Evolutionary conservation across 2,113 vertebrate species (phyloP).

Genomic region (Callospermophilus lateralis): DNA sequence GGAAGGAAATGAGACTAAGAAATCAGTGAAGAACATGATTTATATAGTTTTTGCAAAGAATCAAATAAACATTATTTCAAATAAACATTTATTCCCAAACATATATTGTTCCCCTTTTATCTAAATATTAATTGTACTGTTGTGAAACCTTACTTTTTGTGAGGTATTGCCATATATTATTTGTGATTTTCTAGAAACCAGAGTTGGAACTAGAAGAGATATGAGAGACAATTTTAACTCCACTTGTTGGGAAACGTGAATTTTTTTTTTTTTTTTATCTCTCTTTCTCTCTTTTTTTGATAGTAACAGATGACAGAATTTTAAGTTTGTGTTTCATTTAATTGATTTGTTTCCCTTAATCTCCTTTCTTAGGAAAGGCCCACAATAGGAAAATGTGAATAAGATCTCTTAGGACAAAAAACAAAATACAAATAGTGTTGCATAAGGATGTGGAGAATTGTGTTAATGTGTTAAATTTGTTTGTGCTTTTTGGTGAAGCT

Average conservation of each 20-base stretch:
- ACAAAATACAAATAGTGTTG: not conserved
- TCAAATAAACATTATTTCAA: conserved; percentile 27
- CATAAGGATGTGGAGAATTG: not conserved
- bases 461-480: not conserved
- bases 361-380: not conserved
- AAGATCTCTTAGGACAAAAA: conserved; percentile 22
- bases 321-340: conserved; percentile 56
- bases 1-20: conserved; percentile 49
- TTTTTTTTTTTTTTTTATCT: not conserved
- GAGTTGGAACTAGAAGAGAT: not conserved
- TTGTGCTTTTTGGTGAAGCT: not conserved
- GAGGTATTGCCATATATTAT: not conserved
- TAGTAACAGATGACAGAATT: conserved; percentile 16
- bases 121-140: not conserved
- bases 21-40: not conserved
- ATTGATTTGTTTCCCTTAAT: conserved; percentile 51
- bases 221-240: not conserved
- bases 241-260: not conserved
- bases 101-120: not conserved
- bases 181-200: not conserved
- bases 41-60: not conserved
- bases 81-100: conserved; percentile 32
- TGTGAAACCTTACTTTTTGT: not conserved
- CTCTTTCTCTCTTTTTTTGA: not conserved
- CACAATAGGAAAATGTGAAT: not conserved